phyloP scores from a whole-genome alignment of 92 coral and sea anemone genomes.

The Blastomussa wellsi region DNA sequence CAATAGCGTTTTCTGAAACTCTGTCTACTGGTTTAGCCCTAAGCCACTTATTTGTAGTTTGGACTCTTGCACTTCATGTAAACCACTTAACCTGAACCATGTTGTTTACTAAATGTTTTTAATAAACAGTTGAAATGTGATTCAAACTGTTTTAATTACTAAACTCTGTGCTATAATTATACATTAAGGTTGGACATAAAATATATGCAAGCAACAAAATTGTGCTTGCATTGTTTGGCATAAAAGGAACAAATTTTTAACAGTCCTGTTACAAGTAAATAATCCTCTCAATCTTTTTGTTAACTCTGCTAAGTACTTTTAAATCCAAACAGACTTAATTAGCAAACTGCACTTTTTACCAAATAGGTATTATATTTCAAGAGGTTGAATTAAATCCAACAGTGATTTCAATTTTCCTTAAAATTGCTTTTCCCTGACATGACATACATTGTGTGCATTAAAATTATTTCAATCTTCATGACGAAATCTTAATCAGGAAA shows the following conservation, averaged over 20 bases:
- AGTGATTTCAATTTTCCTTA: neutral
- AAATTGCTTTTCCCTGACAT: neutral
- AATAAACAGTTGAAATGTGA: neutral
- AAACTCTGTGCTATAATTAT: neutral
- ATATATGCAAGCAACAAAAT: slow-evolving; percentile 18
- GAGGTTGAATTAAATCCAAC: neutral
- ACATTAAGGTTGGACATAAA: neutral
- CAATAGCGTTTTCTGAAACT: neutral
- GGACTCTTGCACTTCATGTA: neutral
- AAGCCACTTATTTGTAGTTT: neutral
- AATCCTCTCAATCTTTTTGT: neutral
- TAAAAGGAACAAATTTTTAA: neutral
- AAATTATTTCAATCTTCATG: neutral
- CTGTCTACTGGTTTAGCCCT: neutral
- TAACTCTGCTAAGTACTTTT: neutral
- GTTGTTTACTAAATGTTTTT: neutral
- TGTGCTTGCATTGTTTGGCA: neutral
- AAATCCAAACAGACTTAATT: slow-evolving; percentile 8
- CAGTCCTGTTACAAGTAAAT: neutral
- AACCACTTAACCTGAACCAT: neutral
- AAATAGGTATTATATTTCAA: neutral
- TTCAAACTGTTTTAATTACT: neutral
- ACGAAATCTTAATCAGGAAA: neutral
- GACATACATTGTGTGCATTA: neutral
- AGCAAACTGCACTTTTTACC: neutral